These are phyloP conservation scores for Ferrisia virgata DNA, from an alignment of 2,888 invertebrate genomes.

Conservation along the genomic window DNA sequence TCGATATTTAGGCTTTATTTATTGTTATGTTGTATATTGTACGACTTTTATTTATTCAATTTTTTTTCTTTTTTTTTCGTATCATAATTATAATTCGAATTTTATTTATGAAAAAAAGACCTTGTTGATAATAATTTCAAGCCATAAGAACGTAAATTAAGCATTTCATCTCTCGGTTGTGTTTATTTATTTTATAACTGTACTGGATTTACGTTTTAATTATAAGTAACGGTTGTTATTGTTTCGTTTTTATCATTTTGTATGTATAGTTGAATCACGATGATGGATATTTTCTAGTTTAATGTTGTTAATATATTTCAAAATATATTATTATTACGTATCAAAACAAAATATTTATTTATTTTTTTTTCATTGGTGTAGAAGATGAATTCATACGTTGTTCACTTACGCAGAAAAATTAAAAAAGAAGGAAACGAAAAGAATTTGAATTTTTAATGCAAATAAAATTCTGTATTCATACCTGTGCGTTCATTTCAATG, in stretches of 20 bases:
- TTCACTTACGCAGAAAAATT: too few relatives aligned
- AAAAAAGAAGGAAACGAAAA: too few relatives aligned
- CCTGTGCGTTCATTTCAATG: too few relatives aligned
- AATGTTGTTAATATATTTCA: constrained; percentile 30
- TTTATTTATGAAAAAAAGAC: not conserved
- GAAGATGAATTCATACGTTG: too few relatives aligned
- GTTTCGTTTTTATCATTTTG: constrained; percentile 30
- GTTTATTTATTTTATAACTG: not conserved
- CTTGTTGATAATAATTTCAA: constrained; percentile 20
- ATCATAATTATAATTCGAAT: not conserved
- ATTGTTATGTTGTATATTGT: constrained; percentile 22
- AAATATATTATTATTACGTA: constrained; percentile 17
- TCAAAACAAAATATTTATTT: too few relatives aligned
- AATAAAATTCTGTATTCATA: too few relatives aligned
- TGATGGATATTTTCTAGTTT: constrained; percentile 3
- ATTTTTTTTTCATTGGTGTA: not conserved
- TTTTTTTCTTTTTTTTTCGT: constrained; percentile 6
- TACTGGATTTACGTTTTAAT: constrained; percentile 9
- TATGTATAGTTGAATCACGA: constrained; percentile 29
- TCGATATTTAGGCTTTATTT: not conserved
- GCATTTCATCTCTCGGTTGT: constrained; percentile 28
- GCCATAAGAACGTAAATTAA: constrained; percentile 29
- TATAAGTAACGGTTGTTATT: constrained; percentile 28
- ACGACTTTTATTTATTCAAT: not conserved
- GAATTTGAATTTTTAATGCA: too few relatives aligned